Evolutionary conservation across 2,888 invertebrate genomes (phyloP), one percentile per base, ranked within the genome.

Genomic region (Hypomecis atomaria): DNA sequence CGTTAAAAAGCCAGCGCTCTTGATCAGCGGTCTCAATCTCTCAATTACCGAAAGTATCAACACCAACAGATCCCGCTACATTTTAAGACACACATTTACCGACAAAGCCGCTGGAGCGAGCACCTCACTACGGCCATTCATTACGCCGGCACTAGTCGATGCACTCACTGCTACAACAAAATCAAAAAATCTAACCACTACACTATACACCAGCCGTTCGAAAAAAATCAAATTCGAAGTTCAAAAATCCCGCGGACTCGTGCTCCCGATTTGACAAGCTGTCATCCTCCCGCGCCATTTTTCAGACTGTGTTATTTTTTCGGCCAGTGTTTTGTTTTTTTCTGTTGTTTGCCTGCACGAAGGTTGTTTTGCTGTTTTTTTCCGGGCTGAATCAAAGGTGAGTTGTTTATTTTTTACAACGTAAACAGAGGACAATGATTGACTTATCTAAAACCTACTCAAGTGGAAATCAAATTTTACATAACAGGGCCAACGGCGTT

Each of bases 91-190:
- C 85, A 89, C 89, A 87, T 87, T 89, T 89, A 86, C 90, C 87
- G 89, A 85, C 89, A 87, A 87, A 88, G 90, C 86, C 82, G 86
- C 77, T 85, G 84, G 84, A 84, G 83, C 82, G 79, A 80, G 86
- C 86, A 86, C 88, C 88, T 85, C 86, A 86, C 89, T 87, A 85
- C 83, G 74, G 70, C 86, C 92, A 90, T 90, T 92, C 90, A 89
- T 89, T 89, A 88, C 89, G 76, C 75, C 79, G 81, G 83, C 85
- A 84, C 80, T 78, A 81, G 81, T 83, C 86, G 86, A 88, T 87
- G 88, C 88, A 88, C 84, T 83, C 84, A 82, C 86, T 83, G 82
- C 85, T 86, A 86, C 69, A 70, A 66, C 70, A 69, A 67, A 68
- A 64, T 67, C 53, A 70, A 70, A 67, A 70, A 69, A 56, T 63